Base-by-base conservation (phyloP, 1,140 invertebrate genomes). In the Heterodera schachtii region DNA sequence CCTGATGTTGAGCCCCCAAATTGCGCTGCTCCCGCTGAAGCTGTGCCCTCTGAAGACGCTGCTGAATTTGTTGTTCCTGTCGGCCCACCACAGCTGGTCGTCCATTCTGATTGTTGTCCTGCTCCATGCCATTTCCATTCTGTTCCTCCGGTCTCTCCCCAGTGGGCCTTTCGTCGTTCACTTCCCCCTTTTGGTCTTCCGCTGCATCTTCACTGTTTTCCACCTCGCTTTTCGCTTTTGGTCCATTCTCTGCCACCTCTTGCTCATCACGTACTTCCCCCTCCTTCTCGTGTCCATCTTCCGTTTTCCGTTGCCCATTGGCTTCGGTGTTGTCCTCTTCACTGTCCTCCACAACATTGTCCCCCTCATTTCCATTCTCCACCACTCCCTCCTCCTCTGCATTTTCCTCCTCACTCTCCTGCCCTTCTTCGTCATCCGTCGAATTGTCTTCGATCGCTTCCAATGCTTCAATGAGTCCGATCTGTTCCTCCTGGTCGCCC, bases 1-100 rank as follows among this genome's bases (percentile, higher is more conserved):
- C 92, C 77, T 92, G 91, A 81, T 92, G 92, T 21, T 90, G 91
- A n/a, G 90, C 91, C 13, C 89, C 92, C 19, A 93, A 86, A 44
- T 91, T 85, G 66, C 86, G 80, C 47, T 82, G 44, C 13, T 84
- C 79, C 19, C 46, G 67, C 8, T 81, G 66, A 49, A 21, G 43
- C 19, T 78, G 74, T n/a, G 79, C 79, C 43, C 31, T 13, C 74
- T 21, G n/a, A 57, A 16, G 7, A 57, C 9, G 49, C 2, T 60
- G 60, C 57, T 60, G 66, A 47, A 44, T 9, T n/a, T 49, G 76
- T 78, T 46, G 76, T 3, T 49, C 74, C 19, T n/a, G 41, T n/a
- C 43, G 8, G 19, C 41, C 8, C 13, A 64, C 4, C 13, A 64
- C 57, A 19, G 49, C 49, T 6, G 49, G 2, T 3, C 19, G 44